Base-by-base conservation (phyloP, 1,140 invertebrate species). In the Scaptomyza montana region DNA sequence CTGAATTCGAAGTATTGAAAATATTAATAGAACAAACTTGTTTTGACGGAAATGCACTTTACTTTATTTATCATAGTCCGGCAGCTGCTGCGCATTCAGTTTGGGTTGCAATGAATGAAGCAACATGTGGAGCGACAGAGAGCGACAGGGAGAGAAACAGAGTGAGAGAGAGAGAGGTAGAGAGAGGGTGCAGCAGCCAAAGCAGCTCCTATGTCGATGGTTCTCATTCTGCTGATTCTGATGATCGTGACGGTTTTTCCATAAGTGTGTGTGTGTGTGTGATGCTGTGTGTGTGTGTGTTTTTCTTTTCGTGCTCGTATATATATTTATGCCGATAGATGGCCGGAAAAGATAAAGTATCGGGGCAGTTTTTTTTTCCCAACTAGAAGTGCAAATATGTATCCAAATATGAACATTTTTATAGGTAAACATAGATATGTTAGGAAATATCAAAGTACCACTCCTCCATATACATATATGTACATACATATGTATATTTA, bases 11-110 rank as follows among this genome's bases (percentile, higher is more conserved):
- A 89, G 84, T 89, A 89, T 89, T 89, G 85, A 89, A 89, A 89
- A 89, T 89, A 89, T 89, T 89, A 89, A 89, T 89, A 89, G 84
- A 89, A 89, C 84, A 89, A 89, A 89, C 84, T 89, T 89, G 84
- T 89, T 89, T 89, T 89, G 84, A 89, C 84, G 84, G 84, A 89
- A 89, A 89, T 89, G 84, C 84, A 89, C 84, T 89, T 87, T 87
- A 87, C 79, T 87, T 89, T 89, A 89, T 89, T 89, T 89, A 89
- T 89, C 84, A 87, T 84, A 89, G 73, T 77, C 76, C 77, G 77
- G 82, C 79, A 74, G 78, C 70, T 74, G 74, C 64, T 63, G 71
- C 43, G 47, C 60, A 64, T 75, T 67, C 19, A 41, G 56, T 41
- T 72, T 86, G 69, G 50, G 78, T 43, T 43, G 39, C 39, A 64